phyloP scores from a whole-genome alignment of 2,113 vertebrate genomes.

The Platanista minor region DNA sequence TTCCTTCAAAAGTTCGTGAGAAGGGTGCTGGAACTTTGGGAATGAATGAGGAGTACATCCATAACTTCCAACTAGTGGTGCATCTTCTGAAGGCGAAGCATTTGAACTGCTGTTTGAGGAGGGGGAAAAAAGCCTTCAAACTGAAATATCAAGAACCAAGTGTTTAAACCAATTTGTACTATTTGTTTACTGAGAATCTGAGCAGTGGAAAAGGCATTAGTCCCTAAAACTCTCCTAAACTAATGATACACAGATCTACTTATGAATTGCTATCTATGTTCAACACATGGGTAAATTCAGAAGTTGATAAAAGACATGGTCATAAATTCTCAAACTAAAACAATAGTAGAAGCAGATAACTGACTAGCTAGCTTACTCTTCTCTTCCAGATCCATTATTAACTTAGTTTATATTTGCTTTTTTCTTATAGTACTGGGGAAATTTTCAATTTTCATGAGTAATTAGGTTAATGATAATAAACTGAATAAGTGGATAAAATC shows the following conservation, averaged over 20 bases:
- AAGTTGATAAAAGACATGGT: not conserved
- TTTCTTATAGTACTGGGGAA: not conserved
- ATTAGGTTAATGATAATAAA: not conserved
- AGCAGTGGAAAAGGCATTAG: not conserved
- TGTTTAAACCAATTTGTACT: not conserved
- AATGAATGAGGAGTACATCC: slow-evolving; percentile 93
- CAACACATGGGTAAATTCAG: not conserved
- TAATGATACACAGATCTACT: not conserved
- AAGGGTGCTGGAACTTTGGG: slow-evolving; percentile 96
- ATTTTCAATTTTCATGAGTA: not conserved
- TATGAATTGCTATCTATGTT: not conserved
- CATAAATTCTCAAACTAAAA: not conserved
- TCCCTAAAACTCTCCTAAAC: not conserved
- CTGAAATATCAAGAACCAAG: slow-evolving; percentile 1
- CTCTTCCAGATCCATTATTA: not conserved
- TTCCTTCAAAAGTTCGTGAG: slow-evolving; percentile 93
- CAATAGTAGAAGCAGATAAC: not conserved
- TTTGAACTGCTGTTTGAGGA: slow-evolving; percentile 85
- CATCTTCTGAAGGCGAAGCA: slow-evolving; percentile 89
- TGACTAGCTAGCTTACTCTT: not conserved
- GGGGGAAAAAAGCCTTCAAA: slow-evolving; percentile 10
- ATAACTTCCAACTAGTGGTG: slow-evolving; percentile 80
- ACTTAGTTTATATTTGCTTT: not conserved
- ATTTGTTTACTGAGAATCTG: not conserved
- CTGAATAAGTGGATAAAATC: not conserved